These are phyloP conservation scores for Aulostomus chinensis DNA, from an alignment of 2,797 vertebrate genomes.

Conservation along the genomic window DNA sequence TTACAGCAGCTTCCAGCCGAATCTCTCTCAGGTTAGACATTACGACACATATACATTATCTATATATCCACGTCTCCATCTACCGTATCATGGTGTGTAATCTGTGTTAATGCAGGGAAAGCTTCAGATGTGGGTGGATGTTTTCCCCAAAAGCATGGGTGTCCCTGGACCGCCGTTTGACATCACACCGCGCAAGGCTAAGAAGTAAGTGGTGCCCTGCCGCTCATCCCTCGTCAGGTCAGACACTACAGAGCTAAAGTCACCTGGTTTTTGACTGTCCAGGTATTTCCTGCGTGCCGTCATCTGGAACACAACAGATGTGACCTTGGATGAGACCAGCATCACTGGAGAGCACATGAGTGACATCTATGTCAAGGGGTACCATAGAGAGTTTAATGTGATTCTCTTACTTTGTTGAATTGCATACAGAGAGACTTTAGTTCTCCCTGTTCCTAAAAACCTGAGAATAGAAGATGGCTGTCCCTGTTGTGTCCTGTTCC, in stretches of 20 bases:
- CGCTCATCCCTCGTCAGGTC: neutral
- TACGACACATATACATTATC: neutral
- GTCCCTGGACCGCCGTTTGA: constrained; percentile 92
- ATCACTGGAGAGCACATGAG: constrained; percentile 98
- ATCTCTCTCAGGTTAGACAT: constrained; percentile 87
- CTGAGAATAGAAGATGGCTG: too few species aligned
- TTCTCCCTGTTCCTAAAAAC: too few species aligned
- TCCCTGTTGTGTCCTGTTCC: constrained; percentile 5
- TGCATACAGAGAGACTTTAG: too few species aligned
- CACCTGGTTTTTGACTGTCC: constrained; percentile 15
- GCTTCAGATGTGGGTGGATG: constrained; percentile 98
- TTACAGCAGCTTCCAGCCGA: constrained; percentile 93
- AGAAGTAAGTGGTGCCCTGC: constrained; percentile 79
- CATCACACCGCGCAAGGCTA: constrained; percentile 91
- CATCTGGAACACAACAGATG: constrained; percentile 97
- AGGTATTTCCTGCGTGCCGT: constrained; percentile 89
- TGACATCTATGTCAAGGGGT: constrained; percentile 98
- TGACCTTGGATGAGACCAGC: constrained; percentile 94
- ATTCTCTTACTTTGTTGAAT: too few species aligned
- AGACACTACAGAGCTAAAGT: neutral
- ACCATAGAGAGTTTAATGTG: too few species aligned
- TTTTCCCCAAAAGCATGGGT: constrained; percentile 93
- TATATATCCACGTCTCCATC: neutral
- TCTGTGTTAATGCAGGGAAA: constrained; percentile 80
- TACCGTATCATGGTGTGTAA: neutral